Evolutionary conservation across 2,888 invertebrate genomes (phyloP).

Genomic region (Hyposoter didymator): DNA sequence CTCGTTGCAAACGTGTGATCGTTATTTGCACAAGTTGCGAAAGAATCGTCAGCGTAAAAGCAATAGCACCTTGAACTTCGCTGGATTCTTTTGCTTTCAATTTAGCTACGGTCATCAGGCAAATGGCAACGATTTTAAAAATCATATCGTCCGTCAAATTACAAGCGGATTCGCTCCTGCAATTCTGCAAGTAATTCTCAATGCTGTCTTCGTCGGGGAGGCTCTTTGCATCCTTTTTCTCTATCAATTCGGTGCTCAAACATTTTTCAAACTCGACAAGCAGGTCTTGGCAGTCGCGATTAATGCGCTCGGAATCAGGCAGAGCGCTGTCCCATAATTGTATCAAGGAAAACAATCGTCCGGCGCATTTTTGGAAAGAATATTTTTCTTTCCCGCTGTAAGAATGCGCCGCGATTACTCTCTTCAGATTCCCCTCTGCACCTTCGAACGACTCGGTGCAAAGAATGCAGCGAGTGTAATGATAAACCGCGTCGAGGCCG

Average conservation of each 20-base stretch:
- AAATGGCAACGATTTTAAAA: conserved; percentile 93
- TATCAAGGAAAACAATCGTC: conserved; percentile 79
- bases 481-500: conserved; percentile 94
- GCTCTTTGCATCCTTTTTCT: conserved; percentile 65
- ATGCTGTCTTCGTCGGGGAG: conserved; percentile 74
- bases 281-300: conserved; percentile 80
- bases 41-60: conserved; percentile 93
- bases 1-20: conserved; percentile 79
- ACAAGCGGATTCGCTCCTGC: conserved; percentile 74
- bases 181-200: conserved; percentile 76
- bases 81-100: conserved; percentile 90
- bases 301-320: conserved; percentile 78
- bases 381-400: conserved; percentile 78
- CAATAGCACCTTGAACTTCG: conserved; percentile 93
- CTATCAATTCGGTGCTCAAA: conserved; percentile 72
- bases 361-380: conserved; percentile 77
- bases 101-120: conserved; percentile 92
- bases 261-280: conserved; percentile 79
- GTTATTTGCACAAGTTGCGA: conserved; percentile 88
- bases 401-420: conserved; percentile 85
- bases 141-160: conserved; percentile 86
- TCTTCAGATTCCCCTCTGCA: conserved; percentile 93
- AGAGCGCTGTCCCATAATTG: conserved; percentile 81
- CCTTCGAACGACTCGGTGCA: conserved; percentile 94
- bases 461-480: conserved; percentile 93